Percentiles rank a stretch among this genome's conserved stretches.
Conservation (phyloP, 2,113 vertebrate species). For the Bettongia penicillata region DNA sequence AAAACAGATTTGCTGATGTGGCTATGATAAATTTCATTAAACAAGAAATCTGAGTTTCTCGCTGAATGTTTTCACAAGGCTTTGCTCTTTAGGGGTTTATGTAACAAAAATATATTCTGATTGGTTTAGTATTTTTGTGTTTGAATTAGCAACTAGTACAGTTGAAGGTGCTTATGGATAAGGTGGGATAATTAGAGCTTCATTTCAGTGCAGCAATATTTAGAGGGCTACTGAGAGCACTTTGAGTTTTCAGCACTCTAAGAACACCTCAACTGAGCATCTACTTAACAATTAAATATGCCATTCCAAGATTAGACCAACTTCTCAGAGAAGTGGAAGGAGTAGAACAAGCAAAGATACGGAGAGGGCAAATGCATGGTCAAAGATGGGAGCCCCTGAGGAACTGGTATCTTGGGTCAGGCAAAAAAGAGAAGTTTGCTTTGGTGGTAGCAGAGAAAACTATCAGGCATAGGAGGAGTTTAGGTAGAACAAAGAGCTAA, state of each 20-base stretch:
- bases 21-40: constrained; percentile 10
- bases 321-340: background rate
- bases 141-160: background rate
- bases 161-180: background rate
- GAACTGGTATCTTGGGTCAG: background rate
- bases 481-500: background rate
- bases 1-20: background rate
- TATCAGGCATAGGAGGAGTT: background rate
- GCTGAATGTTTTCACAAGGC: background rate
- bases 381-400: background rate
- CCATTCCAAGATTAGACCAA: background rate
- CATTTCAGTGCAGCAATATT: background rate
- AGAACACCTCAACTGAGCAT: background rate
- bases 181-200: background rate
- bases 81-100: background rate
- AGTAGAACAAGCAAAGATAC: background rate
- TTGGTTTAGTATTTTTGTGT: background rate
- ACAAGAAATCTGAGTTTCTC: background rate
- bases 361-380: background rate
- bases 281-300: background rate
- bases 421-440: background rate
- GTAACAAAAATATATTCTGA: background rate
- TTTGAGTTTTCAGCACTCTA: background rate
- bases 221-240: background rate
- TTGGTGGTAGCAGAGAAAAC: background rate